phyloP scores from a whole-genome alignment of 2,888 invertebrate genomes.

The Lymantria dispar region DNA sequence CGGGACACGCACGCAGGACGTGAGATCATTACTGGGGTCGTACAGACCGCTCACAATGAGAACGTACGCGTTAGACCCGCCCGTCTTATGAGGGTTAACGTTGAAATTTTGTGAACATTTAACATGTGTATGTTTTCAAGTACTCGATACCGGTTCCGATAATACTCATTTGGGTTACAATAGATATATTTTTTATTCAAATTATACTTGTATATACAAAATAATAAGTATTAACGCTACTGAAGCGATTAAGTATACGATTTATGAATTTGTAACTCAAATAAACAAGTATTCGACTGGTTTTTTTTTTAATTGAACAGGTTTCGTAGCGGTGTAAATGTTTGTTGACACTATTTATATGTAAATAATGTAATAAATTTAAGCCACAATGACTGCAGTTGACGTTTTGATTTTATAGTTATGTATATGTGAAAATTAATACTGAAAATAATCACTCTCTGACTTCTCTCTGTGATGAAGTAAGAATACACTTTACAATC shows the following conservation, averaged over 20 bases:
- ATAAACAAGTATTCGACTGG: constrained; percentile 26
- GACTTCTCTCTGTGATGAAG: no score
- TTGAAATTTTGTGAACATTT: constrained; percentile 44
- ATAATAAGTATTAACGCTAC: constrained; percentile 40
- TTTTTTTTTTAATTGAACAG: constrained; percentile 28
- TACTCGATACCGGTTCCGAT: constrained; percentile 45
- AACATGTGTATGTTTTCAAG: constrained; percentile 53
- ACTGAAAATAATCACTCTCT: no score
- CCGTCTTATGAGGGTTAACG: constrained; percentile 40
- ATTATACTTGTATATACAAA: constrained; percentile 32
- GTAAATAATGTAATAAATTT: constrained; percentile 22
- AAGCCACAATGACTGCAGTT: constrained; percentile 2
- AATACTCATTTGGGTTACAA: constrained; percentile 49
- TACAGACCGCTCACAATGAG: constrained; percentile 54
- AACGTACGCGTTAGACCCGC: constrained; percentile 32
- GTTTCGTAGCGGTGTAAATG: constrained; percentile 17
- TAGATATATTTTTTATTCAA: constrained; percentile 42
- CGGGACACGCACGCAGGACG: constrained; percentile 79
- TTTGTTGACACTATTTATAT: constrained; percentile 17
- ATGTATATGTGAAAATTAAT: no score
- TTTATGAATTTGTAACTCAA: constrained; percentile 30
- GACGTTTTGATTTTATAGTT: neutral
- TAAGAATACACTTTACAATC: no score
- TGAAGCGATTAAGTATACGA: constrained; percentile 43
- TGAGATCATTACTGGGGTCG: constrained; percentile 77